phyloP scores from a whole-genome alignment of 2,888 invertebrate species.

The Eristalis intricaria region DNA sequence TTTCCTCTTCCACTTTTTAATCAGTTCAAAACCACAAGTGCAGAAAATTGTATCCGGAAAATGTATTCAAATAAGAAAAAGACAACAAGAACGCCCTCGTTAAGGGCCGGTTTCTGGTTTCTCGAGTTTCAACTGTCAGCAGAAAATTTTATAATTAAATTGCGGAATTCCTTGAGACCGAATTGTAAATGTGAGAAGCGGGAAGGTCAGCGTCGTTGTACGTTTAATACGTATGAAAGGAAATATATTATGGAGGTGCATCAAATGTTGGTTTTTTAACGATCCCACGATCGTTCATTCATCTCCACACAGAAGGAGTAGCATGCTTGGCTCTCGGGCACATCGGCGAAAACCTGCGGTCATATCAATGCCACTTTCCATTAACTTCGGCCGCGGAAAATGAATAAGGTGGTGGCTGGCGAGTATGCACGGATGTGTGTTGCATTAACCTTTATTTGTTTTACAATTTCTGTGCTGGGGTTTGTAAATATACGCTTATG shows the following conservation, averaged over 20 bases:
- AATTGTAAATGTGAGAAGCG: constrained; percentile 26
- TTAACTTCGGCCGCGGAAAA: not conserved
- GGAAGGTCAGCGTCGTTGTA: constrained; percentile 7
- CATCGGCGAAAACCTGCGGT: not conserved
- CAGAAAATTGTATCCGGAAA: constrained; percentile 29
- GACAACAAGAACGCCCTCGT: not conserved
- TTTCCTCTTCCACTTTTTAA: not conserved
- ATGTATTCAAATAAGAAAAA: constrained; percentile 19
- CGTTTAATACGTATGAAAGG: not conserved
- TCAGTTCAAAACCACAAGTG: constrained; percentile 1
- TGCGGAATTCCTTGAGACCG: constrained; percentile 37
- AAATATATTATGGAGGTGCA: not conserved
- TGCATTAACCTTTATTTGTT: not conserved
- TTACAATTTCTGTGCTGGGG: not conserved
- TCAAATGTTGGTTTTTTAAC: not conserved
- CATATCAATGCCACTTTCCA: not conserved
- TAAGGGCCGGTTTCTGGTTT: constrained; percentile 12
- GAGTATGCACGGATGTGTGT: not conserved
- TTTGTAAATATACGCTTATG: not conserved
- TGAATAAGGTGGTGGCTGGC: not conserved
- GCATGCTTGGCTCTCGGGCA: not conserved
- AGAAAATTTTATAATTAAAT: constrained; percentile 52
- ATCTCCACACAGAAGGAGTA: not conserved
- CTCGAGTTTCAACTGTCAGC: constrained; percentile 42
- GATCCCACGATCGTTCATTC: not conserved